Evolutionary conservation across 2,797 vertebrate genomes (phyloP).

Genomic region (Gymnothorax reevesii): DNA sequence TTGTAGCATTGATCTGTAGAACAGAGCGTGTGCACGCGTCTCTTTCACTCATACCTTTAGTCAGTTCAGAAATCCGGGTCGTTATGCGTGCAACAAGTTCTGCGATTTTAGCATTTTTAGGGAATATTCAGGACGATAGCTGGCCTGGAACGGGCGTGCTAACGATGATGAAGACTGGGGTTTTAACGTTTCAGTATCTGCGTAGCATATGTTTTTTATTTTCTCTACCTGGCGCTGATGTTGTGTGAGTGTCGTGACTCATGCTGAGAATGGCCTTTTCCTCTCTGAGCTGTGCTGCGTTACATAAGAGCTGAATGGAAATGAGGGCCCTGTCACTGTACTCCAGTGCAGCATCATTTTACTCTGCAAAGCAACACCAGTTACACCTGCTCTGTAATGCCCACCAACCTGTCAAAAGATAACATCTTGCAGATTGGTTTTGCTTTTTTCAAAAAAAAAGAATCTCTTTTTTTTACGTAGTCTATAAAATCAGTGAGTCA

Average conservation of each 20-base stretch:
- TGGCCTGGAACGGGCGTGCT: not conserved
- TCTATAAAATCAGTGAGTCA: constrained; percentile 7
- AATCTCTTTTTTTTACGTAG: not conserved
- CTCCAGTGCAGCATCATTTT: not conserved
- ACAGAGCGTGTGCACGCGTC: not conserved
- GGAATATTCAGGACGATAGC: not conserved
- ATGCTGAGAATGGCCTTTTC: not conserved
- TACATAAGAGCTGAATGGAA: not conserved
- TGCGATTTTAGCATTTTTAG: not conserved
- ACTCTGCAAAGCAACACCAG: not conserved
- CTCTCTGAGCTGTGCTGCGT: not conserved
- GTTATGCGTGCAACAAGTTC: not conserved
- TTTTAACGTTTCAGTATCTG: not conserved
- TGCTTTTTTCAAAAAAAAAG: not conserved
- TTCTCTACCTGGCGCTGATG: not conserved
- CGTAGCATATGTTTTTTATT: not conserved
- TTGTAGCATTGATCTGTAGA: not conserved
- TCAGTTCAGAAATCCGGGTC: not conserved
- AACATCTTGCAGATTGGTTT: not conserved
- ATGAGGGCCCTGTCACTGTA: not conserved
- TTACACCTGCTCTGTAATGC: not conserved
- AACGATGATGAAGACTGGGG: not conserved
- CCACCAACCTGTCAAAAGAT: not conserved
- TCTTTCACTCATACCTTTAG: not conserved
- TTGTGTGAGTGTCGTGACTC: not conserved